phyloP scores from a whole-genome alignment of 1,140 invertebrate species.

The Diuraphis noxia region DNA sequence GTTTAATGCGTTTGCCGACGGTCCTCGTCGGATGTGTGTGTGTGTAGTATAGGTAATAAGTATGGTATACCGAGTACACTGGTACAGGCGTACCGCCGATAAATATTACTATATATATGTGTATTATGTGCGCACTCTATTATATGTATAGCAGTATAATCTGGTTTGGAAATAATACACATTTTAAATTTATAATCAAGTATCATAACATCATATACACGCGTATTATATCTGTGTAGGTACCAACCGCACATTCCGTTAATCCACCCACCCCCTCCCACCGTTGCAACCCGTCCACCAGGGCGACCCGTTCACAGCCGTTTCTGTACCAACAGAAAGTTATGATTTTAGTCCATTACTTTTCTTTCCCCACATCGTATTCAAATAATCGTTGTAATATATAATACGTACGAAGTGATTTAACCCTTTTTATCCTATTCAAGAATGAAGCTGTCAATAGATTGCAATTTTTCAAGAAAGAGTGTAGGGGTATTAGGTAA shows the following conservation, averaged over 20 bases:
- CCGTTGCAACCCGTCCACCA: neutral
- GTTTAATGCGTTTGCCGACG: neutral
- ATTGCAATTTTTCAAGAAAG: neutral
- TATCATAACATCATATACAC: neutral
- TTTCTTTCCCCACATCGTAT: neutral
- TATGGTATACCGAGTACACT: too few species aligned
- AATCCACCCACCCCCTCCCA: neutral
- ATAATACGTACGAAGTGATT: too few species aligned
- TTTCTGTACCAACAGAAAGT: neutral
- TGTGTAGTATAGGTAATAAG: neutral
- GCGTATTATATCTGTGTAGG: neutral
- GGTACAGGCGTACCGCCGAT: neutral
- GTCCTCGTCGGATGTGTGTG: neutral
- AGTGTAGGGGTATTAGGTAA: too few species aligned
- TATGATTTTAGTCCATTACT: neutral
- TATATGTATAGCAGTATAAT: slow-evolving; percentile 3
- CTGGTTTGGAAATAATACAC: slow-evolving; percentile 1
- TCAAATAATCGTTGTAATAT: neutral
- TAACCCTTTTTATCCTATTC: neutral
- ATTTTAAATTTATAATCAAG: neutral
- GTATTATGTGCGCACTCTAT: neutral
- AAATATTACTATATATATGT: neutral
- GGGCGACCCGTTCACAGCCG: neutral
- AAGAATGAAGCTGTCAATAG: neutral
- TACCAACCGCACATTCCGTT: neutral